Conservation (phyloP, 2,113 vertebrate species). For the Dryoscopus gambensis region DNA sequence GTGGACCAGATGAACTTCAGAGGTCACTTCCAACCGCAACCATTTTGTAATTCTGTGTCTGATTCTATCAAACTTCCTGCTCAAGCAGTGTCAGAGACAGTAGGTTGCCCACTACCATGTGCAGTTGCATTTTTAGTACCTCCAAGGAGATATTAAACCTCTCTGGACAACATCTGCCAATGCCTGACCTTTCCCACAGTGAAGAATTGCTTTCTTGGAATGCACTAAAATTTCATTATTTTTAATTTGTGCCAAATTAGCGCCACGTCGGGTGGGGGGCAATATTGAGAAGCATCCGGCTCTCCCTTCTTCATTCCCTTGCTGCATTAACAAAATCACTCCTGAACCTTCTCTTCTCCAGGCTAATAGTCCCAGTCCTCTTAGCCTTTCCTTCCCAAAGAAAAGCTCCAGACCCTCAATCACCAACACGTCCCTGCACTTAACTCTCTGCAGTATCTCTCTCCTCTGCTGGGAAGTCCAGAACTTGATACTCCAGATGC, state of each 20-base stretch:
- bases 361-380: not conserved
- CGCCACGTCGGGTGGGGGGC: fast-evolving
- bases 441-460: not conserved
- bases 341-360: not conserved
- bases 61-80: not conserved
- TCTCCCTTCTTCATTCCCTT: not conserved
- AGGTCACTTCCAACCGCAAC: not conserved
- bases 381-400: not conserved
- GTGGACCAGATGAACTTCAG: not conserved
- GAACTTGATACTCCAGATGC: not conserved
- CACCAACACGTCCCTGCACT: not conserved
- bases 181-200: not conserved
- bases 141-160: not conserved
- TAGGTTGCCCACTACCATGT: fast-evolving
- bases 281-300: not conserved
- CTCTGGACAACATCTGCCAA: not conserved
- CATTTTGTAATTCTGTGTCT: not conserved
- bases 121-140: not conserved
- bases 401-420: not conserved
- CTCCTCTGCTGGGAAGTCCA: not conserved
- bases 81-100: not conserved
- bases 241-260: not conserved
- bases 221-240: not conserved
- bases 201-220: not conserved
- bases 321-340: not conserved